These are phyloP conservation scores for Pandemis cinnamomeana DNA, from an alignment of 2,888 invertebrate species.

Conservation along the genomic window DNA sequence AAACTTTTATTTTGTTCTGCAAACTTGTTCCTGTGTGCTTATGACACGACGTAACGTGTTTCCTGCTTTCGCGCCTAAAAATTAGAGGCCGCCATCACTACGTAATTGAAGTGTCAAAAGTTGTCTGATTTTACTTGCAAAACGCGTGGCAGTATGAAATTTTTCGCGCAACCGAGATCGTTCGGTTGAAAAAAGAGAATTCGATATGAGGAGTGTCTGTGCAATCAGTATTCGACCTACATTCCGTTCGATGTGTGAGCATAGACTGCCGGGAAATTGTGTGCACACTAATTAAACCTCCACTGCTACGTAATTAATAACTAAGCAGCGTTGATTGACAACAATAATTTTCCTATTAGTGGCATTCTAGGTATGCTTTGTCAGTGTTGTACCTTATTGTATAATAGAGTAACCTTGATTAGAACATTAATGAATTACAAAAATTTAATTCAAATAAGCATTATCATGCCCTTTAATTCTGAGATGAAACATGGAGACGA, in stretches of 20 bases:
- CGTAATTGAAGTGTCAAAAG: constrained; percentile 85
- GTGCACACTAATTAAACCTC: constrained; percentile 41
- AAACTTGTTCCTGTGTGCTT: constrained; percentile 73
- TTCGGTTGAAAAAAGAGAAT: constrained; percentile 79
- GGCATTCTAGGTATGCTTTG: not conserved
- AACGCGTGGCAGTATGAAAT: constrained; percentile 81
- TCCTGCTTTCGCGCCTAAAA: constrained; percentile 64
- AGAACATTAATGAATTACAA: no score
- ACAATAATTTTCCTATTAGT: constrained; percentile 13
- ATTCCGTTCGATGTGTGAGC: constrained; percentile 70
- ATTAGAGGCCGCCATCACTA: constrained; percentile 78
- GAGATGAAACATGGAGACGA: no score
- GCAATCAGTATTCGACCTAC: constrained; percentile 81
- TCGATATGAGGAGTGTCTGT: constrained; percentile 78
- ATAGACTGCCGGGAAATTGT: constrained; percentile 42
- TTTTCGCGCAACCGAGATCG: constrained; percentile 78
- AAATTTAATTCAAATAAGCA: no score
- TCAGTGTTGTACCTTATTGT: not conserved
- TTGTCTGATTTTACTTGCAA: constrained; percentile 85
- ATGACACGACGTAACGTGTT: constrained; percentile 76
- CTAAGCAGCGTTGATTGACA: constrained; percentile 21
- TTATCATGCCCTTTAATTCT: no score
- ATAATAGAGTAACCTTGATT: not conserved
- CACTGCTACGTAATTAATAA: constrained; percentile 22
- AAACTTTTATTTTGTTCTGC: constrained; percentile 73